Base-by-base conservation (phyloP, 1,140 invertebrate genomes). In the Hypothenemus hampei region DNA sequence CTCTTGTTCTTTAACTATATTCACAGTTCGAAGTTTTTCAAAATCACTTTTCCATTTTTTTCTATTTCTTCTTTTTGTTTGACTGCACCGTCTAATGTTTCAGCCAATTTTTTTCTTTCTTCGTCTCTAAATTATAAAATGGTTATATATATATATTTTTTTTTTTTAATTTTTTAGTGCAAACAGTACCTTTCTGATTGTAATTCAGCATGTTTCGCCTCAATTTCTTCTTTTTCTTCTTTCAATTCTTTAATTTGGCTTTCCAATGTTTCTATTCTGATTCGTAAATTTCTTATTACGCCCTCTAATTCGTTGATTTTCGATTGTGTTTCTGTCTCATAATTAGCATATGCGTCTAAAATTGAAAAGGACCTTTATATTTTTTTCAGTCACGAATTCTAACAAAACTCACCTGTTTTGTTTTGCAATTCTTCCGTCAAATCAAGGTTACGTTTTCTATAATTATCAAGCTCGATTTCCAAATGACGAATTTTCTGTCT, bases 41-140 rank as follows among this genome's bases (percentile, higher is more conserved):
- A 83, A 81, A 48, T 85, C 82, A 57, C 75, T 72, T 58, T 82
- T 78, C 75, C 79, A 83, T 61, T 77, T 79, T 33, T 67, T 59
- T 81, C 75, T 6, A 81, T 72, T 60, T 76, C 72, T 58, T 76
- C 70, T 51, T 79, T 78, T 61, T 82, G 78, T 35, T 74, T 73
- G 15, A 77, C 64, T 2, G 81, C 77, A 58, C 78, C 76, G 24
- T 83, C 80, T 21, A 84, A 64, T 1, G 79, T 77, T 70, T 77
- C 73, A 50, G 77, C 73, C n/a, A 80, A 59, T 41, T 75, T 72
- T 57, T 72, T 70, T 37, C 73, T 68, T 61, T 77, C 73, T 57
- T 74, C 72, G 36, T 76, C 73, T 19, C 53, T 52, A 11, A 8
- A 44, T 26, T 24, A 16, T 18, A 10, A 2, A 4, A 16, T 4